Conservation (phyloP, 2,113 vertebrate genomes). For the Eulacestoma nigropectus region DNA sequence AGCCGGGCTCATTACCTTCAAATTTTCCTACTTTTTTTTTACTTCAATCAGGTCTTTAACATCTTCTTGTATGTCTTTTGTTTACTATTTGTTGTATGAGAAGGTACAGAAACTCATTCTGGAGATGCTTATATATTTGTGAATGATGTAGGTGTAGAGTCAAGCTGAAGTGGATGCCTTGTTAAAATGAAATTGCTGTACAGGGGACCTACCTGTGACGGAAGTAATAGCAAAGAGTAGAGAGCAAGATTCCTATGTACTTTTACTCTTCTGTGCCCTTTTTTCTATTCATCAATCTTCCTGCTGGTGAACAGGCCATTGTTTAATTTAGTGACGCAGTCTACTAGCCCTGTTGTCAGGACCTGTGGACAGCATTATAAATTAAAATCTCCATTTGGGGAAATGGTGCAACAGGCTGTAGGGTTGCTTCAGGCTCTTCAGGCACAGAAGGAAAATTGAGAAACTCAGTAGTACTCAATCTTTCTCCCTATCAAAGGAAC, state of each 20-base stretch:
- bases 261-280: not conserved
- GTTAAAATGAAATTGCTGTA: constrained; percentile 20
- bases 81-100: not conserved
- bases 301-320: not conserved
- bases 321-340: constrained; percentile 14
- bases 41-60: not conserved
- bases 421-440: not conserved
- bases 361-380: not conserved
- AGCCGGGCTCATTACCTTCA: not conserved
- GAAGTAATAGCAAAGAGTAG: not conserved
- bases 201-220: not conserved
- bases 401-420: not conserved
- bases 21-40: not conserved
- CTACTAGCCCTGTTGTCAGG: not conserved
- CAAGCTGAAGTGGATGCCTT: not conserved
- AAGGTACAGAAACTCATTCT: constrained; percentile 12
- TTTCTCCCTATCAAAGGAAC: not conserved
- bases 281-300: not conserved
- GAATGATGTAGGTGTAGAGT: not conserved
- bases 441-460: not conserved
- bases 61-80: not conserved
- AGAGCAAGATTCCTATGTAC: not conserved
- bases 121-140: not conserved
- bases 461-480: not conserved
- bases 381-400: not conserved